Evolutionary conservation across 1,140 invertebrate genomes (phyloP), one percentile per base, ranked within the genome.

Genomic region (Drosophila trapezifrons): DNA sequence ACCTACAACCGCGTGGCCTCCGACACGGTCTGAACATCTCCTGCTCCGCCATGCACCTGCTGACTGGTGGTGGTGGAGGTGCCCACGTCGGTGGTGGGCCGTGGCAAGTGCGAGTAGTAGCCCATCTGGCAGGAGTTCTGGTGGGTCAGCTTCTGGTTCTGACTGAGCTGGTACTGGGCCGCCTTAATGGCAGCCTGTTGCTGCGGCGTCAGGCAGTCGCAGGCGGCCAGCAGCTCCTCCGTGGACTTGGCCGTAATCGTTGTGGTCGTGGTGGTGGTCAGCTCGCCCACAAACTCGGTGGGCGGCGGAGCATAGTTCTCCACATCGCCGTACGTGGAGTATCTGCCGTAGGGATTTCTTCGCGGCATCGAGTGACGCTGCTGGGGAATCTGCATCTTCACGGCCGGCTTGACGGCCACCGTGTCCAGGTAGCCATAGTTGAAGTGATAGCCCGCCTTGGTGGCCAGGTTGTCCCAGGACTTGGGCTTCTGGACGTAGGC

Each of bases 391-490:
- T 94, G 92, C 67, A 94, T 80, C 40, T 89, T 91, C 92, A 65
- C 79, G 91, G 80, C 67, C 66, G 93, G 56, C 58, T 95, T 94
- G 29, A 94, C 93, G 1, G 93, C 92, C 9, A 93, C 93, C 0
- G 95, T 95, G 77, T 96, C 96, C 35, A 96, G 91, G 78, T 96
- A 97, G 2, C 96, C 96, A 81, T 97, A 97, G 4, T 96, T 96
- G 76, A 96, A 97, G 22, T 96, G 96, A 78, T 97, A 97, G 0
- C 96, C 96, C 12, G 95, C 95, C 92, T 97, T 97, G 1, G 96
- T 96, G 0, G 96, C 95, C 20, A 97, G 92, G 93, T 97, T 97
- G 81, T 97, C 96, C 96, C 96, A 97, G 0, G 96, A 97, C 85
- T 97, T 97, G 5, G 96, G 96, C 82, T 97, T 94, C 40, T 94